Percentiles rank a stretch among this genome's conserved stretches.
These are phyloP conservation scores for Eupithecia abbreviata DNA, from an alignment of 2,888 invertebrate genomes.

Conservation along the genomic window DNA sequence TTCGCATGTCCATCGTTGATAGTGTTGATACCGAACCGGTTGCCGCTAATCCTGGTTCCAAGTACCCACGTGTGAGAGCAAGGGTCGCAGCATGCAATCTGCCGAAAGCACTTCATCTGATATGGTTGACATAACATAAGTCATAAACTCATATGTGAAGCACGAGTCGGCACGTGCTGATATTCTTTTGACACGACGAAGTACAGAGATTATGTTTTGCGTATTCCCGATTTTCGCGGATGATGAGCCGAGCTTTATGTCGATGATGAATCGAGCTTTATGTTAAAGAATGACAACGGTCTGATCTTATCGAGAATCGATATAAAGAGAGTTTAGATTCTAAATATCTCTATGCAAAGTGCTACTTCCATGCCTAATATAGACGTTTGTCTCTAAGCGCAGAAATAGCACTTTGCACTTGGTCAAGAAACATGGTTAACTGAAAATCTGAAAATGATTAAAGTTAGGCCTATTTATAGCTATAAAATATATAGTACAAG, in stretches of 20 bases:
- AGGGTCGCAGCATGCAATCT: not conserved
- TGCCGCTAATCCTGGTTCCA: not conserved
- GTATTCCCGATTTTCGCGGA: not conserved
- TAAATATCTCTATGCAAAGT: too few relatives aligned
- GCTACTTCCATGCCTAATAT: too few relatives aligned
- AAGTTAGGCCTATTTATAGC: not conserved
- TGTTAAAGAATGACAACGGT: not conserved
- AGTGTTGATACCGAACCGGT: not conserved
- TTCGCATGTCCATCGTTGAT: not conserved
- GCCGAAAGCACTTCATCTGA: slow-evolving; percentile 9
- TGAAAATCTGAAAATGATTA: not conserved
- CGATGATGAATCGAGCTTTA: not conserved
- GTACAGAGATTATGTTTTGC: not conserved
- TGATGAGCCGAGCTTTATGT: not conserved
- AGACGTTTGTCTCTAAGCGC: not conserved
- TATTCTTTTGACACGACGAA: not conserved
- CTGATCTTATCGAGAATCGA: not conserved
- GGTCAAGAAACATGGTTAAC: not conserved
- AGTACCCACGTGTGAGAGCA: slow-evolving; percentile 3
- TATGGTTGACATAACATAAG: not conserved
- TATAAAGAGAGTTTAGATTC: not conserved
- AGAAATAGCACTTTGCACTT: not conserved
- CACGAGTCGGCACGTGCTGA: not conserved
- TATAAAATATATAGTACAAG: not conserved
- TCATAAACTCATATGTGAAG: not conserved